These are phyloP conservation scores for Myanophis thanlyinensis DNA, from an alignment of 2,113 vertebrate genomes.

Conservation along the genomic window DNA sequence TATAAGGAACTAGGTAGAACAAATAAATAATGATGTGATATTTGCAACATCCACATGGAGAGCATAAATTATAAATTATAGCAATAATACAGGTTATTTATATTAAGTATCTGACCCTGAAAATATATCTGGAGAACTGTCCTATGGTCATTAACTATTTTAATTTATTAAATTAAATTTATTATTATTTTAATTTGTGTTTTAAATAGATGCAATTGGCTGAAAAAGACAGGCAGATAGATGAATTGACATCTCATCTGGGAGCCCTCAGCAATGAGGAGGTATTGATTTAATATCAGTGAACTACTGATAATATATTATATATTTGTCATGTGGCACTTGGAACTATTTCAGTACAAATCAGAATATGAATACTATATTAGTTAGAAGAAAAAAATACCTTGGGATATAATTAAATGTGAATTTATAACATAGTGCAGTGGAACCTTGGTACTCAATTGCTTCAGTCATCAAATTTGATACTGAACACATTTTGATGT, in stretches of 20 bases:
- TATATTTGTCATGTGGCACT: not conserved
- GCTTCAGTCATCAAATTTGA: not conserved
- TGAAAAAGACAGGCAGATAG: conserved; percentile 88
- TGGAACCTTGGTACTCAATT: not conserved
- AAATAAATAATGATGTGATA: not conserved
- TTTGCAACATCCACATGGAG: not conserved
- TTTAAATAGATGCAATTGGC: conserved; percentile 83
- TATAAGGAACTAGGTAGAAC: not conserved
- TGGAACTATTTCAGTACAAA: not conserved
- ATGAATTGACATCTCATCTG: conserved; percentile 80
- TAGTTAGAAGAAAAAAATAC: not conserved
- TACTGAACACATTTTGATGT: not conserved
- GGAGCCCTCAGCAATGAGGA: conserved; percentile 79
- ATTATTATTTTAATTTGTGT: conserved; percentile 29
- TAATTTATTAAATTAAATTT: too few relatives aligned
- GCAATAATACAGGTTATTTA: not conserved
- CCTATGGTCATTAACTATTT: conserved; percentile 20
- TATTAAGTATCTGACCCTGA: not conserved
- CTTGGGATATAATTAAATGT: not conserved
- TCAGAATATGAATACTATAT: not conserved
- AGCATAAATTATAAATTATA: not conserved
- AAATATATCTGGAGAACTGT: not conserved
- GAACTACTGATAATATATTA: not conserved
- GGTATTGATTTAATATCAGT: conserved; percentile 64
- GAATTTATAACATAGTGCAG: not conserved